Conservation (phyloP, 1,140 invertebrate species). For the Adoxophyes honmai region DNA sequence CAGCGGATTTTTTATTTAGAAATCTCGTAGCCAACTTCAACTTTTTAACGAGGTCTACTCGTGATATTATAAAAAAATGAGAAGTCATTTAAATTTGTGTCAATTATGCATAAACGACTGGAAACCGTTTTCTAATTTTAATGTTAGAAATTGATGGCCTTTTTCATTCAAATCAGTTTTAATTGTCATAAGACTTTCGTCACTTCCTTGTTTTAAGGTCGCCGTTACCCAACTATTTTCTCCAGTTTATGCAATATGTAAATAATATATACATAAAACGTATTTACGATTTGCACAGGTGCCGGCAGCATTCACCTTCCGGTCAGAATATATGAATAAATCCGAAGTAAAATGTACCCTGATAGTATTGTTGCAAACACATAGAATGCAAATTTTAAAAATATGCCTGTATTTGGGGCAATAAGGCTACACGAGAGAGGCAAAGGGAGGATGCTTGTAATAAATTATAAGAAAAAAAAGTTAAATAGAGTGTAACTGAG, state of each 20-base stretch:
- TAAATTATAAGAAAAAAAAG: too few relatives aligned
- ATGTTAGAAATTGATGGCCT: too few relatives aligned
- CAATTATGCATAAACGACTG: background rate
- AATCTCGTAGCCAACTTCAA: too few relatives aligned
- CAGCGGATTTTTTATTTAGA: too few relatives aligned
- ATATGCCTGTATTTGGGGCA: too few relatives aligned
- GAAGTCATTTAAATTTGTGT: background rate
- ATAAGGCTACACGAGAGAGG: too few relatives aligned
- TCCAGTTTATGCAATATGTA: conserved; percentile 22
- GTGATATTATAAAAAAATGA: too few relatives aligned
- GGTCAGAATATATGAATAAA: conserved; percentile 36
- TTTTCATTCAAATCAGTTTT: background rate
- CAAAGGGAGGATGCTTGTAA: too few relatives aligned
- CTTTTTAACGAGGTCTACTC: too few relatives aligned
- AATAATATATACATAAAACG: conserved; percentile 34
- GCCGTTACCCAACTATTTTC: conserved; percentile 6
- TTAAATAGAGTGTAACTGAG: too few relatives aligned
- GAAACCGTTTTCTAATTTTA: too few relatives aligned
- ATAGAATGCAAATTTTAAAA: background rate
- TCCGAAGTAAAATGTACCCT: conserved; percentile 18
- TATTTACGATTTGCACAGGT: conserved; percentile 36
- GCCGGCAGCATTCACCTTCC: conserved; percentile 22
- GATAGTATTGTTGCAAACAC: background rate
- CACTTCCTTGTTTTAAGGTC: background rate
- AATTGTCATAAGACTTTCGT: background rate